Evolutionary conservation across 2,113 vertebrate species (phyloP), one percentile per base, ranked within the genome.

Genomic region (Stigmatopora nigra): DNA sequence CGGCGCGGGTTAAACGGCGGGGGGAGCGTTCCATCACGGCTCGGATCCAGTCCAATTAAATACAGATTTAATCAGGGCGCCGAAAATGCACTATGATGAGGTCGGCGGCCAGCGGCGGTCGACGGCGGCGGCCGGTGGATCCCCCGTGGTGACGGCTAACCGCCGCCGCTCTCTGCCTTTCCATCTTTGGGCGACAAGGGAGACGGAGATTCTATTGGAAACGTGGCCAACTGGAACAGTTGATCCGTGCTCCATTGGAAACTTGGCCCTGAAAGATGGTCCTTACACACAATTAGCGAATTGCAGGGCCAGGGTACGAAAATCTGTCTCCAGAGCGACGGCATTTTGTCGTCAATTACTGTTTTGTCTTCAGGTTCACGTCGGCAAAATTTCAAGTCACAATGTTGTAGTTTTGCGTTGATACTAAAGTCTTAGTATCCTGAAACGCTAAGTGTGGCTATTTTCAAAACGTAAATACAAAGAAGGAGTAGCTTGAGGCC

Each of bases 1-100:
- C 3, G 86, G 81, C 45, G 77, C 76, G 84, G 86, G 86, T 89
- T 90, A 88, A 89, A 89, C 82, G 77, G 85, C 75, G 75, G 79
- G 82, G 85, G 87, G 86, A 87, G 82, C 64, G 78, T 84, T 89
- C 85, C 85, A 89, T 91, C 88, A 88, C 76, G 86, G 84, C 87
- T n/a, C 80, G 86, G 78, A 90, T 90, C 85, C 88, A 85, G 90
- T 91, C 83, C 88, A 90, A 89, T 91, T 91, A 90, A 90, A 88
- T 88, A 78, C 82, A 89, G 89, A 91, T 90, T 90, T 90, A 90
- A 90, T 91, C 89, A 90, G 83, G 72, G 16, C 56, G 61, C 74
- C 83, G 84, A 87, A 88, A 88, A 83, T 60, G 63, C 73, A 89
- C 88, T 88, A 82, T 67, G 76, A 84, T 84, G 71, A 35, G 75